These are phyloP conservation scores for Rhagologus leucostigma DNA, from an alignment of 2,113 vertebrate species.

Conservation along the genomic window DNA sequence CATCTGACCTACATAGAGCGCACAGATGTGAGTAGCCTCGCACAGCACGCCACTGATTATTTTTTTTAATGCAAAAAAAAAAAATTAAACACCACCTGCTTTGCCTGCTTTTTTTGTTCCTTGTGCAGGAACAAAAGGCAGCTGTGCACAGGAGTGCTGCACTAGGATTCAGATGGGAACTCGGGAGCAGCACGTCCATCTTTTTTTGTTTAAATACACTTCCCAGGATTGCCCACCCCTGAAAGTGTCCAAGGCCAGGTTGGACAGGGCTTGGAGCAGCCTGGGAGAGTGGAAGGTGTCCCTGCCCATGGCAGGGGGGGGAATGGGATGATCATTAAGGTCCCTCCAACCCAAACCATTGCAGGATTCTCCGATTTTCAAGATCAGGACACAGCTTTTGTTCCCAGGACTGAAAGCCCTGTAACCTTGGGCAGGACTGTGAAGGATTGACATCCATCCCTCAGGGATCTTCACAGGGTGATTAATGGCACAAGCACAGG, in stretches of 20 bases:
- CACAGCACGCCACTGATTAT: not conserved
- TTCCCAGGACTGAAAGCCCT: not conserved
- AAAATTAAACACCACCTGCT: not conserved
- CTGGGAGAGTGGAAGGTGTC: not conserved
- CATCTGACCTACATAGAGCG: constrained; percentile 58
- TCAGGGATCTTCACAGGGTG: not conserved
- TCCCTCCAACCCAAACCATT: not conserved
- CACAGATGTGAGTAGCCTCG: constrained; percentile 29
- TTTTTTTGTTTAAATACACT: not conserved
- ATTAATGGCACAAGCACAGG: not conserved
- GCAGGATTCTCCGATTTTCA: not conserved
- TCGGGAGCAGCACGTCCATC: accelerated
- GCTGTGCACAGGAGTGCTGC: not conserved
- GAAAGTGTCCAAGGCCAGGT: no score
- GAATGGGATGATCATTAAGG: not conserved
- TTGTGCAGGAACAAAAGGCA: not conserved
- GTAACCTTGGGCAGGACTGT: not conserved
- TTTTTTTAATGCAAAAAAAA: not conserved
- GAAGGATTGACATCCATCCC: not conserved
- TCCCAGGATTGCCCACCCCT: not conserved
- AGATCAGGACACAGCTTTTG: not conserved
- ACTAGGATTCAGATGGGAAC: not conserved
- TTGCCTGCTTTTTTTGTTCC: no score
- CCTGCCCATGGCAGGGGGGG: not conserved
- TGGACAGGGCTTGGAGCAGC: not conserved